phyloP scores from a whole-genome alignment of 2,888 invertebrate species.

The Ornithoptera priamus region DNA sequence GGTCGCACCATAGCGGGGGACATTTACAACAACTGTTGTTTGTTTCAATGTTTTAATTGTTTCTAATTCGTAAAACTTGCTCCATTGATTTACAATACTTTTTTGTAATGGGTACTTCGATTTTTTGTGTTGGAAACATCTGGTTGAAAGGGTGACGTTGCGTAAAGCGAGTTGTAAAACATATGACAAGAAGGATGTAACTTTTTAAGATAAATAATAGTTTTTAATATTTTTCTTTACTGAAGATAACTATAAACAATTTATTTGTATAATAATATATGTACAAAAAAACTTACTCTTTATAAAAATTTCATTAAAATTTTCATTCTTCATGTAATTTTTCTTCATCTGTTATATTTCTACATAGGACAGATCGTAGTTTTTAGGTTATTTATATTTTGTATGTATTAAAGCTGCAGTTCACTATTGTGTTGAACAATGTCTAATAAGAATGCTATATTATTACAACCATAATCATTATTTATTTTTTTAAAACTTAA shows the following conservation, averaged over 20 bases:
- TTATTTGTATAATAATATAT: background rate
- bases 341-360: no score
- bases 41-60: constrained; percentile 77
- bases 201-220: background rate
- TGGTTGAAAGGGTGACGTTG: constrained; percentile 35
- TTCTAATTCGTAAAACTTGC: constrained; percentile 77
- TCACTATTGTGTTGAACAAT: no score
- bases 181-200: background rate
- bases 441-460: no score
- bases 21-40: constrained; percentile 79
- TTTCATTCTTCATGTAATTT: no score
- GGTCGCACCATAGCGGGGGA: constrained; percentile 75
- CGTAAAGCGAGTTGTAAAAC: constrained; percentile 2
- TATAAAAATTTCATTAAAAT: background rate
- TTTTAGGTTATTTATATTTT: no score
- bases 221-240: background rate
- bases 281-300: background rate
- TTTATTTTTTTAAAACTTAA: no score
- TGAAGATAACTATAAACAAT: background rate
- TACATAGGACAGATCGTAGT: no score
- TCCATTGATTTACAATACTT: constrained; percentile 70
- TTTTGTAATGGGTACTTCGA: constrained; percentile 45
- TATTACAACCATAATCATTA: no score
- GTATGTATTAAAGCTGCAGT: no score
- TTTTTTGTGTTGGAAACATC: constrained; percentile 46